These are phyloP conservation scores for Apeltes quadracus DNA, from an alignment of 2,113 vertebrate genomes.

Conservation along the genomic window DNA sequence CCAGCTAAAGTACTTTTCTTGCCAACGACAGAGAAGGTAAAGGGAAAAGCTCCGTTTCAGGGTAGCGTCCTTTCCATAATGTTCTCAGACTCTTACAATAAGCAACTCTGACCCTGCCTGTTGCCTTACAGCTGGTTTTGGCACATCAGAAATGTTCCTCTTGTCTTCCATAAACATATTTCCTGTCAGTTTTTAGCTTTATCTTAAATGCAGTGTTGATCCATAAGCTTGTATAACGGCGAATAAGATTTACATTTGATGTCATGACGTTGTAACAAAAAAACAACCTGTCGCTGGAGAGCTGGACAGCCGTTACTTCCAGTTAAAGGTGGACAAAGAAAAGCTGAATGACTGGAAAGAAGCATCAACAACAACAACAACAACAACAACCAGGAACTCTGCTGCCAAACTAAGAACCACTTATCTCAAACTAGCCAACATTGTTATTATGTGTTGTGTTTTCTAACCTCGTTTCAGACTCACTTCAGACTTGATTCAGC, in stretches of 20 bases:
- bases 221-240: background rate
- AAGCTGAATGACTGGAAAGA: background rate
- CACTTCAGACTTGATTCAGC: slow-evolving; percentile 2
- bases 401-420: background rate
- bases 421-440: background rate
- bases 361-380: background rate
- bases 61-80: background rate
- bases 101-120: background rate
- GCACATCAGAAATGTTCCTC: too few relatives aligned
- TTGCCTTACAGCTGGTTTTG: background rate
- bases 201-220: background rate
- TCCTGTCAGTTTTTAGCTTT: background rate
- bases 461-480: background rate
- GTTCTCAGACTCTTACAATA: background rate
- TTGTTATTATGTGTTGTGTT: slow-evolving; percentile 13
- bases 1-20: background rate
- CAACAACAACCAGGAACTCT: background rate
- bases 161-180: background rate
- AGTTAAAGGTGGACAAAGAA: background rate
- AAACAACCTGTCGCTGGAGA: background rate
- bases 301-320: background rate
- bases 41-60: background rate
- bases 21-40: background rate
- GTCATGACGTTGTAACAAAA: background rate
- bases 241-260: slow-evolving; percentile 4